Evolutionary conservation across 2,113 vertebrate genomes (phyloP).

Genomic region (Coptodon bakossiorum): DNA sequence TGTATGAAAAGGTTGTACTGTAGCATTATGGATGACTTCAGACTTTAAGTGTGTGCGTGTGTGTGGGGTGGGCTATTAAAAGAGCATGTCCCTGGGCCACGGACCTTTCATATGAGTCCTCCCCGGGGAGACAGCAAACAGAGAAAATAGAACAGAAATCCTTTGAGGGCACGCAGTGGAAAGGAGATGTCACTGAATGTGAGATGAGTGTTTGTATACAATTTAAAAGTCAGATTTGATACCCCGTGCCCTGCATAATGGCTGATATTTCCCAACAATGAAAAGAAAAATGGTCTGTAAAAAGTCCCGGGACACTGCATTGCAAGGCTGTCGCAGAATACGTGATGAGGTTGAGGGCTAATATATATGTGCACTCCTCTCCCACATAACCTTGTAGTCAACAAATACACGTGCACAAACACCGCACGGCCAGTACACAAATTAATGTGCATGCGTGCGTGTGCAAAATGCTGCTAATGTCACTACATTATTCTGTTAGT

Average conservation of each 20-base stretch:
- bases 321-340: slow-evolving; percentile 19
- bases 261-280: slow-evolving; percentile 13
- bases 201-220: slow-evolving; percentile 47
- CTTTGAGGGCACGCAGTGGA: not conserved
- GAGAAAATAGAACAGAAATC: slow-evolving; percentile 32
- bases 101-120: slow-evolving; percentile 38
- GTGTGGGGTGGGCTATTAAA: slow-evolving; percentile 39
- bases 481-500: slow-evolving; percentile 28
- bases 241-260: slow-evolving; percentile 33
- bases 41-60: slow-evolving; percentile 3
- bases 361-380: not conserved
- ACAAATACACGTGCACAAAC: not conserved
- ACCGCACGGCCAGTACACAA: not conserved
- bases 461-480: slow-evolving; percentile 5
- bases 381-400: slow-evolving; percentile 30
- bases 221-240: slow-evolving; percentile 67
- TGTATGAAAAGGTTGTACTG: slow-evolving; percentile 4
- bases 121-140: slow-evolving; percentile 17
- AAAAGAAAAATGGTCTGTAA: slow-evolving; percentile 15
- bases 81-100: slow-evolving; percentile 52
- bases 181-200: slow-evolving; percentile 33
- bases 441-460: not conserved
- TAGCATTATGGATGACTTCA: slow-evolving; percentile 64
- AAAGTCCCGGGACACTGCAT: slow-evolving; percentile 19
- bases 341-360: slow-evolving; percentile 4